Evolutionary conservation across 2,888 invertebrate species (phyloP).

Genomic region (Polymixis flavicincta): DNA sequence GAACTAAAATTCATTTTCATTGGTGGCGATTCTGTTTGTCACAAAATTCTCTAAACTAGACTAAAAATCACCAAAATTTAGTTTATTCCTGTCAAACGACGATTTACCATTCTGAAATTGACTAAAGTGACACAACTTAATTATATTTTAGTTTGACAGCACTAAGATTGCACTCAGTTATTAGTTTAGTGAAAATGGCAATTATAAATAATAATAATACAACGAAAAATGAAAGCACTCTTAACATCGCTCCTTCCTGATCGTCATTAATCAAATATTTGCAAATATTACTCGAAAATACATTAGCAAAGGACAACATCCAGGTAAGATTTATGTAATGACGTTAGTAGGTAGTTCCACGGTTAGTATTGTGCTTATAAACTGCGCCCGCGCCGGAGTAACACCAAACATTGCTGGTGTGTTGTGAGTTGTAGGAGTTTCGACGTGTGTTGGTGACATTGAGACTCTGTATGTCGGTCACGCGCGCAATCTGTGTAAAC

Average conservation of each 20-base stretch:
- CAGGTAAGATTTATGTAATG: not conserved
- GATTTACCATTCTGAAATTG: too few relatives aligned
- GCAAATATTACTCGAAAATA: slow-evolving; percentile 1
- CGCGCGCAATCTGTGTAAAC: slow-evolving; percentile 35
- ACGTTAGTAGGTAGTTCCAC: not conserved
- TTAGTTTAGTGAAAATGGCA: too few relatives aligned
- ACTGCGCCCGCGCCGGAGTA: slow-evolving; percentile 11
- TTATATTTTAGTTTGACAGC: too few relatives aligned
- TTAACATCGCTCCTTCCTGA: not conserved
- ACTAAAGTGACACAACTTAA: too few relatives aligned
- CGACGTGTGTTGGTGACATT: slow-evolving; percentile 17
- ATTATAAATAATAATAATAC: too few relatives aligned
- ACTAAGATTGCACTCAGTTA: too few relatives aligned
- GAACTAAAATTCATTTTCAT: too few relatives aligned
- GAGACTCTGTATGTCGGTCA: slow-evolving; percentile 20
- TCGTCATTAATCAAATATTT: not conserved
- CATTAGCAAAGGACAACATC: not conserved
- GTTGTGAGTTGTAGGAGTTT: slow-evolving; percentile 4
- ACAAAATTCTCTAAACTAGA: too few relatives aligned
- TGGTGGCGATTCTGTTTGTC: too few relatives aligned
- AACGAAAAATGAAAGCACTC: not conserved
- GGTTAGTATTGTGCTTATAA: slow-evolving; percentile 19
- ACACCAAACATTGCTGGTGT: slow-evolving; percentile 27
- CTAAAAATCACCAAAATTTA: too few relatives aligned
- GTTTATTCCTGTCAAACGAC: too few relatives aligned